These are phyloP conservation scores for Leucophenga maculata DNA, from an alignment of 2,888 invertebrate genomes.

Conservation along the genomic window DNA sequence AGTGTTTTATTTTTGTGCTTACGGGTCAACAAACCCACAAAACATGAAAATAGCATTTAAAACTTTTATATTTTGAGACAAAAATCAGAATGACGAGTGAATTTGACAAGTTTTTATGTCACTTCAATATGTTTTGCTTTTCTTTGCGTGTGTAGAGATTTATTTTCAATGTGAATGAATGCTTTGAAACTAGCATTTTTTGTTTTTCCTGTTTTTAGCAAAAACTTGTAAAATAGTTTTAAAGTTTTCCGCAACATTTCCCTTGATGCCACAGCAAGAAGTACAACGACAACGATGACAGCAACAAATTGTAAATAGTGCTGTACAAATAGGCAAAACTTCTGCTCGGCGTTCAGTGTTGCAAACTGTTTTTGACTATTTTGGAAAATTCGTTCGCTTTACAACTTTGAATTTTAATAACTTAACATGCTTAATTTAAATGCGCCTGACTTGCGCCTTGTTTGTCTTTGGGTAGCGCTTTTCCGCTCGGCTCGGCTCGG, in stretches of 20 bases:
- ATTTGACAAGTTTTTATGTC: conserved; percentile 50
- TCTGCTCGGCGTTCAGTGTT: background rate
- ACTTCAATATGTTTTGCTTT: conserved; percentile 46
- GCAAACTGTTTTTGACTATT: conserved; percentile 40
- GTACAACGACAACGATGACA: background rate
- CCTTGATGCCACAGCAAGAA: conserved; percentile 46
- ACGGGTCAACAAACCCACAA: conserved; percentile 21
- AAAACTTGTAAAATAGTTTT: conserved; percentile 51
- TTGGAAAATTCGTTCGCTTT: conserved; percentile 35
- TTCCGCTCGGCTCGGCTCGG: background rate
- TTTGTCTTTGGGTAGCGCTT: no score
- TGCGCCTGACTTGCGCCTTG: conserved; percentile 33
- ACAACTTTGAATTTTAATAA: conserved; percentile 52
- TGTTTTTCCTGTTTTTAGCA: background rate
- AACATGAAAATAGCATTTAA: conserved; percentile 68
- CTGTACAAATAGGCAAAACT: conserved; percentile 3
- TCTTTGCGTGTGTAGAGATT: no score
- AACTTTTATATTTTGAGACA: conserved; percentile 39
- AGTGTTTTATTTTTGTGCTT: background rate
- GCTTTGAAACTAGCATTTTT: conserved; percentile 43
- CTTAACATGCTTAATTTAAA: conserved; percentile 61
- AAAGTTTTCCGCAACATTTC: conserved; percentile 57
- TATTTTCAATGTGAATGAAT: background rate
- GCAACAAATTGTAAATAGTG: conserved; percentile 7
- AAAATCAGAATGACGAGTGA: conserved; percentile 36